Evolutionary conservation across 2,113 vertebrate species (phyloP).

Genomic region (Charina bottae): DNA sequence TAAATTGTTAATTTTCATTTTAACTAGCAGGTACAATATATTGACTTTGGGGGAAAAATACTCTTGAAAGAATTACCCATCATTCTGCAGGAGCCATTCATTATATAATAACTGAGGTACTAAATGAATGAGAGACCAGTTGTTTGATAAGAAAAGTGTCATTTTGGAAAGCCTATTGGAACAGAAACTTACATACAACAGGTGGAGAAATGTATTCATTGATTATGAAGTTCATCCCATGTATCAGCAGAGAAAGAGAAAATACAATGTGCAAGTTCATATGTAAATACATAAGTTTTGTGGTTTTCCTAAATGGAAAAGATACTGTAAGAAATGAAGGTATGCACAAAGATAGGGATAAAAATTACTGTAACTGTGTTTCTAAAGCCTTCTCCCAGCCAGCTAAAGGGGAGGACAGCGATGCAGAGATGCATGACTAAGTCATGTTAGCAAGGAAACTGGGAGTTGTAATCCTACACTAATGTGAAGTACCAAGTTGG

Average conservation of each 20-base stretch:
- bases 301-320: neutral
- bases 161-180: neutral
- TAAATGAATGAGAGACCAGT: neutral
- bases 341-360: neutral
- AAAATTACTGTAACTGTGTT: neutral
- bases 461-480: neutral
- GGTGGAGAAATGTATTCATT: conserved; percentile 25
- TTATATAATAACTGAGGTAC: neutral
- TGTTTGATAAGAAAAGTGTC: neutral
- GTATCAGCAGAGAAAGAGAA: neutral
- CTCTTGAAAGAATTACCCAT: neutral
- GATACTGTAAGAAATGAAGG: neutral
- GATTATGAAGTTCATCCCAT: neutral
- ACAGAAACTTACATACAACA: neutral
- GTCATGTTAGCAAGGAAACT: neutral
- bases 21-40: neutral
- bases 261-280: neutral
- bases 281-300: neutral
- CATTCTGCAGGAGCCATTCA: neutral
- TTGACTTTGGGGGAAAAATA: neutral
- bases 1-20: conserved; percentile 2
- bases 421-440: neutral
- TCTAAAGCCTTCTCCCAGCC: neutral
- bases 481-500: neutral
- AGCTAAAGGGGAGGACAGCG: neutral